These are phyloP conservation scores for Dipodomys stephensi DNA, from an alignment of 2,113 vertebrate genomes.

Conservation along the genomic window DNA sequence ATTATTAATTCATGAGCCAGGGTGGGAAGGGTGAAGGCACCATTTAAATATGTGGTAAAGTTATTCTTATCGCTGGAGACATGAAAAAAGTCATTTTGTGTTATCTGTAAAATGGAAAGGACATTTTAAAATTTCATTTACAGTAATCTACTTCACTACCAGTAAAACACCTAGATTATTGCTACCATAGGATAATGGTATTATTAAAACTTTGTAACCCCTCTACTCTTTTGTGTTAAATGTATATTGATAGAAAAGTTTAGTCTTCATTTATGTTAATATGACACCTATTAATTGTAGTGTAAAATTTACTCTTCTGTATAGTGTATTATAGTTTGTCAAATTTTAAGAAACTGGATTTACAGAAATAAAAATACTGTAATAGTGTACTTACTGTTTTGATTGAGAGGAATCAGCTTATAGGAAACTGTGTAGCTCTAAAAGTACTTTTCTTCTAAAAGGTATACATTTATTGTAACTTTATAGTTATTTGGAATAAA, in stretches of 20 bases:
- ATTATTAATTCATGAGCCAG: slow-evolving; percentile 94
- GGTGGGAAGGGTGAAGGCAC: slow-evolving; percentile 90
- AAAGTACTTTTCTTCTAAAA: slow-evolving; percentile 11
- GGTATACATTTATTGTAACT: not conserved
- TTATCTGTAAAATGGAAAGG: slow-evolving; percentile 96
- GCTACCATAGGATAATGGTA: slow-evolving; percentile 89
- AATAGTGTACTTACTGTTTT: not conserved
- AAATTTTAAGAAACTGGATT: slow-evolving; percentile 43
- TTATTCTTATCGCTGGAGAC: slow-evolving; percentile 93
- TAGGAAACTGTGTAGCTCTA: not conserved
- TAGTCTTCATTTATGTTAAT: slow-evolving; percentile 83
- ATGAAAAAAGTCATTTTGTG: slow-evolving; percentile 97
- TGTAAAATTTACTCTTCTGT: slow-evolving; percentile 64
- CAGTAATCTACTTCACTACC: slow-evolving; percentile 95
- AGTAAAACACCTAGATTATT: slow-evolving; percentile 96
- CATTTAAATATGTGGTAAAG: slow-evolving; percentile 93
- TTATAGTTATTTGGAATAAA: slow-evolving; percentile 31
- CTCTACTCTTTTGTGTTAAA: slow-evolving; percentile 87
- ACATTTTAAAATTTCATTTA: slow-evolving; percentile 97
- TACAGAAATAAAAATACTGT: slow-evolving; percentile 24
- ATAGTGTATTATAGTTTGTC: not conserved
- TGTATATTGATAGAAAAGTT: slow-evolving; percentile 91
- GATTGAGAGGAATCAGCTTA: not conserved
- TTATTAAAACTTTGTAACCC: slow-evolving; percentile 92
- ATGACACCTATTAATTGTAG: slow-evolving; percentile 71